Base-by-base conservation (phyloP, 2,113 vertebrate species). In the Menidia beryllina region DNA sequence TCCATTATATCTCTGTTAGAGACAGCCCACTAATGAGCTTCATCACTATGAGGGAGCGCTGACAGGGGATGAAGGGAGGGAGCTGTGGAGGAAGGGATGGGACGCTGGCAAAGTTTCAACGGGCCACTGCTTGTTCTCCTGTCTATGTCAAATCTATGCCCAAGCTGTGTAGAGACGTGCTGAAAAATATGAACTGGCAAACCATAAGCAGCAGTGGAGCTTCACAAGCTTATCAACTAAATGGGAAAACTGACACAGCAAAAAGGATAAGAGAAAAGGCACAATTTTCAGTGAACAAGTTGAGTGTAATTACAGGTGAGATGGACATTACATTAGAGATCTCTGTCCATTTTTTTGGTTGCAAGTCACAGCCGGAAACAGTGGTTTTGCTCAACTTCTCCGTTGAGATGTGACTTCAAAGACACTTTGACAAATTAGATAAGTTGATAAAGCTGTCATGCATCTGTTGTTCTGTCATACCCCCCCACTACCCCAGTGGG, bases 1-100 rank as follows among this genome's bases (percentile, higher is more conserved):
- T 13, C 21, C 19, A 75, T 59, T 41, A 51, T 51, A 21, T 36
- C 75, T 74, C 75, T 74, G 73, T 74, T 14, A 30, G 65, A 74
- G 79, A 84, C 54, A 73, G 77, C 20, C 50, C 60, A 17, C 56
- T 90, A 87, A 91, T 89, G 71, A 91, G 85, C 75, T 83, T 87
- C 82, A 86, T 89, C 76, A 64, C 83, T 62, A 82, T 54, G 62
- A 81, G 73, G 67, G 39, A 66, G 76, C 71, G 23, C 69, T 63
- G 83, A 83, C 61, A 72, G 61, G 60, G 77, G 69, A 84, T 69
- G 78, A 67, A 81, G 69, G 76, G 54, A 60, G 65, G 56, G 45
- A 73, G 58, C 43, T 5, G 41, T 4, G 26, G 64, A 20, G 39
- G 52, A 49, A 51, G 21, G 24, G 26, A 69, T 34, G 27, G 54